Percentiles rank a stretch among this genome's conserved stretches.
Conservation (phyloP, 2,888 invertebrate species). For the Drosophila borealis region DNA sequence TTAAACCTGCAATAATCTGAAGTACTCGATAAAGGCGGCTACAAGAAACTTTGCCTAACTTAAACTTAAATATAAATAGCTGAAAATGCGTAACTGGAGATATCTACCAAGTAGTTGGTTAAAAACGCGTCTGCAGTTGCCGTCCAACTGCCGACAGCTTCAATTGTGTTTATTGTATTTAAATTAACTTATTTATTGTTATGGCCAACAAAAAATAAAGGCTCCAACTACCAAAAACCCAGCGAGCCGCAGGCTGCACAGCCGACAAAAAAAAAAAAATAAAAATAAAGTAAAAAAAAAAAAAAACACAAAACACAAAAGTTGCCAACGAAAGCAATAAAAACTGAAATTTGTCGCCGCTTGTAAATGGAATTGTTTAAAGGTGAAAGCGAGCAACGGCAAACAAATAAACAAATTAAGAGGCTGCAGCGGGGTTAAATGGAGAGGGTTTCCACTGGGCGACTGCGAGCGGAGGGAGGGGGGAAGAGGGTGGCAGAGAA, state of each 20-base stretch:
- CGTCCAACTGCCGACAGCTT: slow-evolving; percentile 39
- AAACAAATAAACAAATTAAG: slow-evolving; percentile 79
- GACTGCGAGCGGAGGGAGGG: not conserved
- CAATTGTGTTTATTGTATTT: slow-evolving; percentile 80
- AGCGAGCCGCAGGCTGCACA: not conserved
- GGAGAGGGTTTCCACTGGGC: too few relatives aligned
- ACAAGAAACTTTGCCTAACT: too few relatives aligned
- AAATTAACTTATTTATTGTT: slow-evolving; percentile 81
- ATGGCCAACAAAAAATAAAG: slow-evolving; percentile 45
- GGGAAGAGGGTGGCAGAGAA: slow-evolving; percentile 23
- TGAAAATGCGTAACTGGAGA: not conserved
- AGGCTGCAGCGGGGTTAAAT: slow-evolving; percentile 22
- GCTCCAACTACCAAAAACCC: not conserved
- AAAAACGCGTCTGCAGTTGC: slow-evolving; percentile 41
- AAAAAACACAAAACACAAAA: slow-evolving; percentile 43
- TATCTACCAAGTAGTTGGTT: slow-evolving; percentile 23
- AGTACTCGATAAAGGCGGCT: too few relatives aligned
- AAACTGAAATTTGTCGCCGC: slow-evolving; percentile 79
- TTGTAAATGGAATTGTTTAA: slow-evolving; percentile 80
- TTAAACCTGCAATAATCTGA: too few relatives aligned
- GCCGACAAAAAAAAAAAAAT: not conserved
- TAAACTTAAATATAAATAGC: not conserved
- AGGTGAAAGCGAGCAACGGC: slow-evolving; percentile 68
- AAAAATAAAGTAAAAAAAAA: not conserved
- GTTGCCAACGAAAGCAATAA: slow-evolving; percentile 74